Percentiles rank a stretch among this genome's conserved stretches.
Evolutionary conservation across 2,797 vertebrate genomes (phyloP).

Genomic region (Selene dorsalis): DNA sequence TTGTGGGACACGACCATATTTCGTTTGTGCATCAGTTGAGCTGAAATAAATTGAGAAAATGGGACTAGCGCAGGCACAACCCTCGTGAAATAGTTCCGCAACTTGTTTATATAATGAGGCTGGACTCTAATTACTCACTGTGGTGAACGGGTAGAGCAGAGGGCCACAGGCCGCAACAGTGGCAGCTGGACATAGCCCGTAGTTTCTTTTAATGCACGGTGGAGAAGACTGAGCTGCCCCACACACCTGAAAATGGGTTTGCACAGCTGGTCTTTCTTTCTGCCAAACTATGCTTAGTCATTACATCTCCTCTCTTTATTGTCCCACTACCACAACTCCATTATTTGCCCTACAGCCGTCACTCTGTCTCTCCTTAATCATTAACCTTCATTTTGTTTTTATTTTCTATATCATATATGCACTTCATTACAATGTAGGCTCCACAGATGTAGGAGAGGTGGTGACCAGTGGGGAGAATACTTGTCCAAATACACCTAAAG

Average conservation of each 20-base stretch:
- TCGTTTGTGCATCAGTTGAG: conserved; percentile 41
- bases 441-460: conserved; percentile 4
- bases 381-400: conserved; percentile 47
- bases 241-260: conserved; percentile 64
- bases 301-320: conserved; percentile 42
- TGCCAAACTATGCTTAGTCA: conserved; percentile 48
- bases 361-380: conserved; percentile 21
- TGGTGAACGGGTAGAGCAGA: conserved; percentile 38
- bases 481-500: conserved; percentile 4
- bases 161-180: conserved; percentile 37
- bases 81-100: conserved; percentile 48
- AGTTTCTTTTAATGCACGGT: conserved; percentile 53
- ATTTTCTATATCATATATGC: conserved; percentile 18
- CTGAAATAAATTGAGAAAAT: conserved; percentile 53
- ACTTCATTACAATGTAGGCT: conserved; percentile 16
- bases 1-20: conserved; percentile 37
- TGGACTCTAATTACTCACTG: conserved; percentile 52
- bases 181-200: conserved; percentile 64
- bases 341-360: conserved; percentile 34
- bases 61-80: conserved; percentile 15
- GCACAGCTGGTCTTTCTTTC: conserved; percentile 53
- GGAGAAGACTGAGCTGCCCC: conserved; percentile 26
- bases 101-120: conserved; percentile 60
- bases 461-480: not conserved
- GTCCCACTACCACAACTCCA: conserved; percentile 8